Percentiles rank a stretch among this genome's conserved stretches.
phyloP scores from a whole-genome alignment of 2,113 vertebrate species.

The Merops nubicus region DNA sequence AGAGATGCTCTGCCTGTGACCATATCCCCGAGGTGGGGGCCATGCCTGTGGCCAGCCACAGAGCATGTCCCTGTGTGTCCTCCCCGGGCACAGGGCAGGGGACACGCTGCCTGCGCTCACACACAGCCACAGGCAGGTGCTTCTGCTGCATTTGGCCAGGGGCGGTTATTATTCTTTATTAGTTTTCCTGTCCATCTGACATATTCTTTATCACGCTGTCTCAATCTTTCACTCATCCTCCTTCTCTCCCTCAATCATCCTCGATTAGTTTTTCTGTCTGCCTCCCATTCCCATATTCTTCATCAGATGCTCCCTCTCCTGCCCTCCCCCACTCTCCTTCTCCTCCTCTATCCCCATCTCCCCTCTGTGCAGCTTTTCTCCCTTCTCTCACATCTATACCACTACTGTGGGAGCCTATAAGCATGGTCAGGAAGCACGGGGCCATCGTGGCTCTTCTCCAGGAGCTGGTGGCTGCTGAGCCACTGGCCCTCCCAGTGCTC shows the following conservation, averaged over 20 bases:
- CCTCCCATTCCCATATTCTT: not conserved
- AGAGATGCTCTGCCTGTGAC: not conserved
- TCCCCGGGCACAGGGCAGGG: not conserved
- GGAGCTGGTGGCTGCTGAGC: not conserved
- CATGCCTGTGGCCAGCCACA: too few relatives aligned
- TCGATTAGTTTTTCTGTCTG: slow-evolving; percentile 31
- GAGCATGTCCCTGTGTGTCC: not conserved
- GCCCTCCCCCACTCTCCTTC: not conserved
- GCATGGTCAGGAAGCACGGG: not conserved
- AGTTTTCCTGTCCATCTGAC: slow-evolving; percentile 55
- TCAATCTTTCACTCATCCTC: slow-evolving; percentile 26
- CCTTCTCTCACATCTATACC: not conserved
- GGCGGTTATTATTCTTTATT: slow-evolving; percentile 72
- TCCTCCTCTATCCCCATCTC: not conserved
- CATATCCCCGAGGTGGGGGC: not conserved
- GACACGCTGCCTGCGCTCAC: not conserved
- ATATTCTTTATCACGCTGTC: slow-evolving; percentile 49
- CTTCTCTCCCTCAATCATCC: slow-evolving; percentile 48
- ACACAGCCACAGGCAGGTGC: not conserved
- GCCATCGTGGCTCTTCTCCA: not conserved
- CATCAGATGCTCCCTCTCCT: not conserved
- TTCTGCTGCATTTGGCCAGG: not conserved
- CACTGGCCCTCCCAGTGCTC: fast-evolving
- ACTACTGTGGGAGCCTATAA: not conserved
- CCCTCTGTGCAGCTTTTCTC: fast-evolving